Conservation (phyloP, 2,113 vertebrate genomes). For the Laticauda laticaudata region DNA sequence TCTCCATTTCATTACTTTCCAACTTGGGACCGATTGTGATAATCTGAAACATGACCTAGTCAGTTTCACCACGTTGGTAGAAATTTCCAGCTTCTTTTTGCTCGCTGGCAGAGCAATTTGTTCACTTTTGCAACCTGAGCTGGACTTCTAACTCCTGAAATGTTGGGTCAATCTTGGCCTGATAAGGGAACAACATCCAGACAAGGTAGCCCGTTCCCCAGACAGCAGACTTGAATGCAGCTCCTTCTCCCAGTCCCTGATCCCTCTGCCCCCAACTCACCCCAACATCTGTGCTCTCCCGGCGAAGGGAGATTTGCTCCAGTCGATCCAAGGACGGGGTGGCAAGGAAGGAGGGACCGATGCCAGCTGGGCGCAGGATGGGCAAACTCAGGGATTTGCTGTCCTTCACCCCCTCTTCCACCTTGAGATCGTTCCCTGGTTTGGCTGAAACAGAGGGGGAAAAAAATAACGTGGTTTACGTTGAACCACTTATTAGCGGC, state of each 20-base stretch:
- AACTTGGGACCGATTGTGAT: too few relatives aligned
- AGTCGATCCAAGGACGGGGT: slow-evolving; percentile 63
- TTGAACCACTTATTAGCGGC: too few relatives aligned
- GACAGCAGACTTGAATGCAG: neutral
- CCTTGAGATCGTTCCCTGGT: slow-evolving; percentile 85
- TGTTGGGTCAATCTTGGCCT: neutral
- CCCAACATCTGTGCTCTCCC: slow-evolving; percentile 78
- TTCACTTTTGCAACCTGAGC: too few relatives aligned
- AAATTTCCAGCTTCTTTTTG: too few relatives aligned
- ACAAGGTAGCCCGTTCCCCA: neutral
- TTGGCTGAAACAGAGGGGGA: slow-evolving; percentile 71
- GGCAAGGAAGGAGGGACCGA: slow-evolving; percentile 67
- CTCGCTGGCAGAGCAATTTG: too few relatives aligned
- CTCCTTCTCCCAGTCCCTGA: neutral
- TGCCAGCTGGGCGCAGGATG: slow-evolving; percentile 72
- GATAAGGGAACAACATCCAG: neutral
- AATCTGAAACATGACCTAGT: too few relatives aligned
- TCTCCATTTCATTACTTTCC: too few relatives aligned
- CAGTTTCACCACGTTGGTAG: too few relatives aligned
- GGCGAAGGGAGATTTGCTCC: slow-evolving; percentile 70
- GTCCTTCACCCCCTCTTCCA: slow-evolving; percentile 85
- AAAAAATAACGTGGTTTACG: neutral
- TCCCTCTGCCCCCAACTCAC: slow-evolving; percentile 69
- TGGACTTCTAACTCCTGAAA: neutral
- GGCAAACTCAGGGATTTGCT: slow-evolving; percentile 82